Conservation (phyloP, 2,797 vertebrate genomes). For the Sylvilagus floridanus region DNA sequence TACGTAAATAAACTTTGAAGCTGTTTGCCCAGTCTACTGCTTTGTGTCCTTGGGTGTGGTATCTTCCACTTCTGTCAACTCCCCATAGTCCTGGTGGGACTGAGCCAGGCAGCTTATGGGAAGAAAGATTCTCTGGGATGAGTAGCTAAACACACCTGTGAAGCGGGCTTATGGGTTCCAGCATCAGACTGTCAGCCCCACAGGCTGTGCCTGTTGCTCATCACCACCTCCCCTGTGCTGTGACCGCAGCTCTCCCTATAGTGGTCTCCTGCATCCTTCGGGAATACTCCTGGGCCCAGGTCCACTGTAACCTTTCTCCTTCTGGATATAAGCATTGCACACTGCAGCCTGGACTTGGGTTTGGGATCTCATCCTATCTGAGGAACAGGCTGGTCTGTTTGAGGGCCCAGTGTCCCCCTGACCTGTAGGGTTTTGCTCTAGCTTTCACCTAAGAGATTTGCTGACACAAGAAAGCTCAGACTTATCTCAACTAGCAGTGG, state of each 20-base stretch:
- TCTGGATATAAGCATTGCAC: background rate
- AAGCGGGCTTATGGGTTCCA: background rate
- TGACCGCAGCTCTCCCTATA: background rate
- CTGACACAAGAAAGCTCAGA: background rate
- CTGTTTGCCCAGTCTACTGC: background rate
- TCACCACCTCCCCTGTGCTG: background rate
- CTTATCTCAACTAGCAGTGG: too few relatives aligned
- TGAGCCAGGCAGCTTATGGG: background rate
- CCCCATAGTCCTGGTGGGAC: background rate
- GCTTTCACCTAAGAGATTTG: conserved; percentile 33
- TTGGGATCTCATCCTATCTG: background rate
- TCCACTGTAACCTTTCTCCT: background rate
- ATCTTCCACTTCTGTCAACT: background rate
- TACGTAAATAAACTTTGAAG: background rate
- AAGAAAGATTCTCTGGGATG: background rate
- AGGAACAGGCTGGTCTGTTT: background rate
- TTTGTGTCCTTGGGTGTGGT: background rate
- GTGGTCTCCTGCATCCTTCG: background rate
- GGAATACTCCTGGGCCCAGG: background rate
- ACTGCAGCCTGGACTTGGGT: background rate
- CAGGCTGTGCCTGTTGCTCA: background rate
- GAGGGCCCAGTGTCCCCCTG: background rate
- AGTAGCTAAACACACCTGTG: background rate
- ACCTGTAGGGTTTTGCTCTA: background rate
- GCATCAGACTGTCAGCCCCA: rapidly evolving